phyloP scores from a whole-genome alignment of 2,113 vertebrate species.

The Egretta garzetta region DNA sequence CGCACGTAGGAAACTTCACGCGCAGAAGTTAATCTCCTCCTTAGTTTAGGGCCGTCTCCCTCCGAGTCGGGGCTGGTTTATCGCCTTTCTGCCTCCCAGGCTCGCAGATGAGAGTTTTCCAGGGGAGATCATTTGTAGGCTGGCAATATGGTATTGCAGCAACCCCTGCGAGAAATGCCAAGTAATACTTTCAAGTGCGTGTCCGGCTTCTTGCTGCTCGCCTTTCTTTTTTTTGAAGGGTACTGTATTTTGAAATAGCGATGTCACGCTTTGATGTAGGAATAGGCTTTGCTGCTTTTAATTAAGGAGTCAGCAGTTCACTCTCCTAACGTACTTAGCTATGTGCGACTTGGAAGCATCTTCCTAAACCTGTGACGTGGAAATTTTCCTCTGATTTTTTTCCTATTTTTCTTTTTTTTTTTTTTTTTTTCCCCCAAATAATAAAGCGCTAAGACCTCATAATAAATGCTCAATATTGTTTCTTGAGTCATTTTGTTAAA shows the following conservation, averaged over 20 bases:
- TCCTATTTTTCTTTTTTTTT: not conserved
- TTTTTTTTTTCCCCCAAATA: not conserved
- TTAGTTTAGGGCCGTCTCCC: conserved; percentile 57
- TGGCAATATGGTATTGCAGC: not conserved
- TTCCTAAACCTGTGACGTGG: not conserved
- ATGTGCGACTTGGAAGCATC: conserved; percentile 1
- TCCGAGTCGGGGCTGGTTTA: not conserved
- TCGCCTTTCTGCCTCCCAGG: not conserved
- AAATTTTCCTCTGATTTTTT: not conserved
- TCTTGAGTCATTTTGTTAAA: conserved; percentile 2
- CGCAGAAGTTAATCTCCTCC: conserved; percentile 70
- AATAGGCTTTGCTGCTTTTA: conserved; percentile 44
- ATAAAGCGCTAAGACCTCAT: conserved; percentile 5
- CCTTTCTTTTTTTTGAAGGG: not conserved
- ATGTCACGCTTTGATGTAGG: conserved; percentile 19
- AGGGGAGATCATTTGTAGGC: not conserved
- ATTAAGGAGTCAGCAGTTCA: conserved; percentile 40
- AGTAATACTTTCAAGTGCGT: not conserved
- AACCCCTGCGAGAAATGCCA: not conserved
- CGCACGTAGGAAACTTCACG: conserved; percentile 70
- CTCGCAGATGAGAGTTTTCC: not conserved
- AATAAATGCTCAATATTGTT: not conserved
- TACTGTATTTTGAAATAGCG: not conserved
- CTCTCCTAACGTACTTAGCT: not conserved
- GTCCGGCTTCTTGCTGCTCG: not conserved